A percentile compares a stretch with the other conserved stretches of the same genome.
Evolutionary conservation across 2,797 vertebrate genomes (phyloP).

Genomic region (Hoplostethus atlanticus): DNA sequence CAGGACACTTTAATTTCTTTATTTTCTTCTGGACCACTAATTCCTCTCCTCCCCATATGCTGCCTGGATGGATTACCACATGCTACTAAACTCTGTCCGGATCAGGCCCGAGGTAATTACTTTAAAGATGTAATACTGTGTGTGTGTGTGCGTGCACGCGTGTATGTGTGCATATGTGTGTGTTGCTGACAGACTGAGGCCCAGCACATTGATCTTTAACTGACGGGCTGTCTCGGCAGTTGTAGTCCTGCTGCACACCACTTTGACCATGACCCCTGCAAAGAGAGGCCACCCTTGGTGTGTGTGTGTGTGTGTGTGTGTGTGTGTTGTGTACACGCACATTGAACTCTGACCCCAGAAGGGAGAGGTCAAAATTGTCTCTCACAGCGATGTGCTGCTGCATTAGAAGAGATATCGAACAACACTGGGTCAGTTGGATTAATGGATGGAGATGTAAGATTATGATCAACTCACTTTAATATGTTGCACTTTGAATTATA

Average conservation of each 20-base stretch:
- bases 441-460: too few relatives aligned
- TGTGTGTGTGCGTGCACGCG: constrained; percentile 21
- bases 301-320: constrained; percentile 2
- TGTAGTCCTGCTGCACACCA: constrained; percentile 21
- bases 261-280: background rate
- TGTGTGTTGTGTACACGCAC: constrained; percentile 8
- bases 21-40: constrained; percentile 78
- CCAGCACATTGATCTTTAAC: constrained; percentile 35
- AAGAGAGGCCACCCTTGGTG: constrained; percentile 13
- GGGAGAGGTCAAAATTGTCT: too few relatives aligned
- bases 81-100: constrained; percentile 75
- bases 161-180: constrained; percentile 25
- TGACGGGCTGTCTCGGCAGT: constrained; percentile 29
- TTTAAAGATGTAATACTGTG: constrained; percentile 78
- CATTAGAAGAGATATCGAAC: too few relatives aligned
- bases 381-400: too few relatives aligned
- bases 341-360: background rate
- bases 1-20: constrained; percentile 73
- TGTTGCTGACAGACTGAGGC: constrained; percentile 26
- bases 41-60: constrained; percentile 80
- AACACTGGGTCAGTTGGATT: too few relatives aligned
- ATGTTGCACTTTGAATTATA: too few relatives aligned
- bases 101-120: constrained; percentile 82
- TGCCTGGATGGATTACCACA: constrained; percentile 81
- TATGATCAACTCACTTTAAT: too few relatives aligned